Percentiles rank a stretch among this genome's conserved stretches.
Conservation (phyloP, 2,113 vertebrate genomes). For the Tretioscincus oriximinensis region DNA sequence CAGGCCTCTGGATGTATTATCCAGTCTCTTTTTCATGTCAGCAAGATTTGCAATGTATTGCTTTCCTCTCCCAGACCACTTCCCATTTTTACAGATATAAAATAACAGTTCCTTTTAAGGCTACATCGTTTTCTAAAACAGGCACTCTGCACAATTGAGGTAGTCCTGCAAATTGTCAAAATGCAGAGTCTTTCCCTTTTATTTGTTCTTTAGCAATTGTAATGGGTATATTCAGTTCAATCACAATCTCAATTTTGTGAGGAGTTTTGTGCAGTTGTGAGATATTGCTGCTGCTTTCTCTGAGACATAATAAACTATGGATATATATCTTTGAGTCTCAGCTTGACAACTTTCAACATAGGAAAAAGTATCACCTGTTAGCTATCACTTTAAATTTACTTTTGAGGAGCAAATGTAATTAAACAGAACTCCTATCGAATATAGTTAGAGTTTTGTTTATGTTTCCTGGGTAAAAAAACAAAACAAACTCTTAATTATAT, state of each 20-base stretch:
- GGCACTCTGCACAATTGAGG: slow-evolving; percentile 9
- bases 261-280: not conserved
- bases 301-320: not conserved
- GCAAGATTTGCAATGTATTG: not conserved
- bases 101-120: not conserved
- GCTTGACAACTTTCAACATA: slow-evolving; percentile 30
- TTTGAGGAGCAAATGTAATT: too few species aligned
- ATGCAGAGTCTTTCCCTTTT: not conserved
- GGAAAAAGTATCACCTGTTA: slow-evolving; percentile 25
- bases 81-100: not conserved
- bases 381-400: slow-evolving; percentile 40
- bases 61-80: not conserved
- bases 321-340: slow-evolving; percentile 14
- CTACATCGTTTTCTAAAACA: not conserved
- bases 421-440: too few species aligned
- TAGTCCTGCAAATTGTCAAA: slow-evolving; percentile 10
- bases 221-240: not conserved
- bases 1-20: not conserved
- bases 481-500: too few species aligned
- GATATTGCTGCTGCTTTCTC: not conserved
- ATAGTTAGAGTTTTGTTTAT: too few species aligned
- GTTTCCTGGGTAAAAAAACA: too few species aligned
- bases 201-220: too few species aligned
- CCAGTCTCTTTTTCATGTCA: not conserved
- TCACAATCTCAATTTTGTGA: not conserved